Evolutionary conservation across 2,113 vertebrate genomes (phyloP).

Genomic region (Varanus salvator): DNA sequence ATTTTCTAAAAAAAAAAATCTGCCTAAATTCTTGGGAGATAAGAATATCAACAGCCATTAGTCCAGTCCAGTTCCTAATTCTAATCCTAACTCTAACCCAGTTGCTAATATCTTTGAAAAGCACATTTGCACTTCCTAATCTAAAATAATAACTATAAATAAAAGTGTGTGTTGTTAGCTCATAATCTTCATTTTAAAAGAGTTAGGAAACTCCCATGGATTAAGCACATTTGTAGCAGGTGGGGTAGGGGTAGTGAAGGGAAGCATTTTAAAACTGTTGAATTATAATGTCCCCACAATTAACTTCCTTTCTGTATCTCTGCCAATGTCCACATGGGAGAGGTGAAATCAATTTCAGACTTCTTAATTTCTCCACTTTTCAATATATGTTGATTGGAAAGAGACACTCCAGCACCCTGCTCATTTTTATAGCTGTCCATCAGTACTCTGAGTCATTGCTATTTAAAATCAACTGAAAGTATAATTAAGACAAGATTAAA

Average conservation of each 20-base stretch:
- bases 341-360: neutral
- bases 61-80: too few relatives aligned
- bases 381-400: neutral
- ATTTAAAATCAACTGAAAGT: neutral
- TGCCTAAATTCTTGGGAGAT: neutral
- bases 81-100: too few relatives aligned
- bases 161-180: neutral
- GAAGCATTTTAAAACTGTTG: neutral
- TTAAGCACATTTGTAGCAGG: neutral
- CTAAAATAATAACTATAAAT: neutral
- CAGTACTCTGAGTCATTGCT: neutral
- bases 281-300: neutral
- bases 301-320: neutral
- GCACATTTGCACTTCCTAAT: neutral
- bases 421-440: neutral
- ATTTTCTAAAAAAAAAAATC: neutral
- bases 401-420: neutral
- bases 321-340: neutral
- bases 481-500: neutral
- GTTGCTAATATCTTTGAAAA: neutral
- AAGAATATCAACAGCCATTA: neutral
- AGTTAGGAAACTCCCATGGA: neutral
- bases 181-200: neutral
- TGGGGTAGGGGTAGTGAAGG: neutral
- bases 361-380: neutral